phyloP scores from a whole-genome alignment of 2,113 vertebrate genomes.

The Hiodon alosoides region DNA sequence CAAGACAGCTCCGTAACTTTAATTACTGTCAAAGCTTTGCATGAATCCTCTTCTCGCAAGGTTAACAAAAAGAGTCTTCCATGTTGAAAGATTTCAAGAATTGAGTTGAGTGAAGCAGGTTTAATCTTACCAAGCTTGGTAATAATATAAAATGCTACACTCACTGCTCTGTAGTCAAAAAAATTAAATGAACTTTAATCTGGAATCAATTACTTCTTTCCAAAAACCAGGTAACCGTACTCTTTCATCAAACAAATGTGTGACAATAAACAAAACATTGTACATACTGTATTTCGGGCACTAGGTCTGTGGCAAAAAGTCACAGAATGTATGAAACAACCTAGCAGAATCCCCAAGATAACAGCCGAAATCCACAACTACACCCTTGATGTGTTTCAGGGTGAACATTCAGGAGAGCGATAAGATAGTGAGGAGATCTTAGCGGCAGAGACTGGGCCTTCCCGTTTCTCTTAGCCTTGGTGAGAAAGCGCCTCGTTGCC shows the following conservation, averaged over 20 bases:
- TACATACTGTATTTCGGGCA: background rate
- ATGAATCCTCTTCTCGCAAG: too few relatives aligned
- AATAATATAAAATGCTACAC: background rate
- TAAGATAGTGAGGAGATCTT: too few relatives aligned
- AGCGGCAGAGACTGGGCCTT: too few relatives aligned
- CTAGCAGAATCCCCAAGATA: background rate
- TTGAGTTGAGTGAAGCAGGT: background rate
- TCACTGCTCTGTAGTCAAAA: background rate
- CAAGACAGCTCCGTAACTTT: too few relatives aligned
- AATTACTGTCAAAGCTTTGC: too few relatives aligned
- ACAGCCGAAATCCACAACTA: background rate
- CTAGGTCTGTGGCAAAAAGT: background rate
- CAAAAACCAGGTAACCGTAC: background rate
- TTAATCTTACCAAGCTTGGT: conserved; percentile 3
- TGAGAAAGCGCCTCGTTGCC: too few relatives aligned
- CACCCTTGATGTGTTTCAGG: background rate
- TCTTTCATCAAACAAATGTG: background rate
- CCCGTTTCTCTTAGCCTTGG: too few relatives aligned
- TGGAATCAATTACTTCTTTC: background rate
- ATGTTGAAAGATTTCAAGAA: too few relatives aligned
- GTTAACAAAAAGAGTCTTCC: too few relatives aligned
- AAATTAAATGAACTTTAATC: too few relatives aligned
- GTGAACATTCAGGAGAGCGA: background rate
- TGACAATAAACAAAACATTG: background rate
- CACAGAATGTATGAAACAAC: background rate